Evolutionary conservation across 2,888 invertebrate species (phyloP).

Genomic region (Drosophila antonietae): DNA sequence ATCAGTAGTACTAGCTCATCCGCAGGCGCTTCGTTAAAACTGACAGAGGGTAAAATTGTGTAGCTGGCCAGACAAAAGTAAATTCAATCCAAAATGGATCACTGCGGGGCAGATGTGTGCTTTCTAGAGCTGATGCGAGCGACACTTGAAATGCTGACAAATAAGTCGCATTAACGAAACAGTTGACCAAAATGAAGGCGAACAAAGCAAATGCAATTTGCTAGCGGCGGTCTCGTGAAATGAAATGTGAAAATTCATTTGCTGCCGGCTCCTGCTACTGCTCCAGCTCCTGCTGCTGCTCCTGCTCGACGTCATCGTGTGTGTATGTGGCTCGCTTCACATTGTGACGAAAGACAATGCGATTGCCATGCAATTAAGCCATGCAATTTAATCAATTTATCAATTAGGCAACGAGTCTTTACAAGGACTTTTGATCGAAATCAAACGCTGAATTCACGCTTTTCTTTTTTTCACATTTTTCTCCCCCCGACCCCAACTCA

Average conservation of each 20-base stretch:
- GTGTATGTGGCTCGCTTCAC: constrained; percentile 27
- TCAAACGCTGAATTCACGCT: constrained; percentile 11
- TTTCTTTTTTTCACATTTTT: constrained; percentile 14
- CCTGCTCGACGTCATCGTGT: not conserved
- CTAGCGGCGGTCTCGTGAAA: constrained; percentile 8
- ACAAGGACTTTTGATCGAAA: constrained; percentile 26
- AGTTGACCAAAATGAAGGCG: constrained; percentile 46
- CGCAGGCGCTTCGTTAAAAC: constrained; percentile 37
- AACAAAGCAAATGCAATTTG: constrained; percentile 69
- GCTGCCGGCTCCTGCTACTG: constrained; percentile 5
- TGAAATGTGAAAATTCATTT: constrained; percentile 58
- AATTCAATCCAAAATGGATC: constrained; percentile 47
- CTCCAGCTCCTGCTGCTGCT: not conserved
- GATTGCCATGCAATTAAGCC: constrained; percentile 67
- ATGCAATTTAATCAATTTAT: constrained; percentile 79
- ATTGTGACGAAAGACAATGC: constrained; percentile 51
- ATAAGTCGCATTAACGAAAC: constrained; percentile 73
- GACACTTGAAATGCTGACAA: constrained; percentile 73
- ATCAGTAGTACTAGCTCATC: constrained; percentile 36
- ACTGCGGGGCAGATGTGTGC: constrained; percentile 6
- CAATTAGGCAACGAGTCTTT: constrained; percentile 61
- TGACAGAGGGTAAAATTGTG: not conserved
- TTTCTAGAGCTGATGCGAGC: constrained; percentile 22
- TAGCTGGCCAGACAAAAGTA: constrained; percentile 47
- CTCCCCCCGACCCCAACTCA: not conserved